phyloP scores from a whole-genome alignment of 2,797 vertebrate genomes.

The Orientallactaga sibirica region DNA sequence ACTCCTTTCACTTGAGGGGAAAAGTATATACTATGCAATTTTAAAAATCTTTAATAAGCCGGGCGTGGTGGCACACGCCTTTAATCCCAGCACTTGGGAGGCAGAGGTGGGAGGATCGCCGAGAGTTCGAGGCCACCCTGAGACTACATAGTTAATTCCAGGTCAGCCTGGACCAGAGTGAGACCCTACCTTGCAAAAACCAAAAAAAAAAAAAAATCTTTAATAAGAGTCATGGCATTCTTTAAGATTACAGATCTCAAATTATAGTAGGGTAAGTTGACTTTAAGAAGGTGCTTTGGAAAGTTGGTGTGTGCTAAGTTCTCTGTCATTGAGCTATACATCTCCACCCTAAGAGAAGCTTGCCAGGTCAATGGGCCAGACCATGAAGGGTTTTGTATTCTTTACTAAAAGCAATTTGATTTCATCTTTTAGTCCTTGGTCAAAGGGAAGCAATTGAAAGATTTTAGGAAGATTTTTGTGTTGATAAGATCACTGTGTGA shows the following conservation, averaged over 20 bases:
- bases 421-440: constrained; percentile 41
- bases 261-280: constrained; percentile 44
- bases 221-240: constrained; percentile 28
- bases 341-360: neutral
- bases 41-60: constrained; percentile 28
- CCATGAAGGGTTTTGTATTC: constrained; percentile 42
- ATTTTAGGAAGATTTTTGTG: constrained; percentile 48
- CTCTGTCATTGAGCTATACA: neutral
- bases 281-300: constrained; percentile 23
- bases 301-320: neutral
- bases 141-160: too few relatives aligned
- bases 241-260: constrained; percentile 42
- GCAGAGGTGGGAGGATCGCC: too few relatives aligned
- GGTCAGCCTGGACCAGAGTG: too few relatives aligned
- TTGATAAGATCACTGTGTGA: constrained; percentile 4
- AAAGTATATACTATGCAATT: constrained; percentile 40
- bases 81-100: too few relatives aligned
- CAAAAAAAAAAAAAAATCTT: too few relatives aligned
- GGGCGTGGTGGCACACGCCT: too few relatives aligned
- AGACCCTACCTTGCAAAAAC: too few relatives aligned
- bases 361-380: neutral
- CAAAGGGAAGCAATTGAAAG: constrained; percentile 13
- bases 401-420: constrained; percentile 47
- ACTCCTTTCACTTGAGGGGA: neutral
- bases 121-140: too few relatives aligned